phyloP scores from a whole-genome alignment of 2,797 vertebrate genomes.

The Trachops cirrhosus region DNA sequence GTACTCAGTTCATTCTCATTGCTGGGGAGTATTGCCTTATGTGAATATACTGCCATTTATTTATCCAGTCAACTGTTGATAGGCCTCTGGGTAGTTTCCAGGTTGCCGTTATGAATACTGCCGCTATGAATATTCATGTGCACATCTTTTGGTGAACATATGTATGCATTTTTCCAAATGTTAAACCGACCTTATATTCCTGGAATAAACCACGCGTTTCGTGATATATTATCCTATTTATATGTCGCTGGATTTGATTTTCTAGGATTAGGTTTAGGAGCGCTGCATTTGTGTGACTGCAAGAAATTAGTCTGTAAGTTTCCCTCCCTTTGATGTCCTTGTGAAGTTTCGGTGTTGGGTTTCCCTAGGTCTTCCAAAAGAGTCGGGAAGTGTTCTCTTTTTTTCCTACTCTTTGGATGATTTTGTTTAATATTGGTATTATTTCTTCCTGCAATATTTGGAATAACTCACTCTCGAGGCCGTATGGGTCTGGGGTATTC shows the following conservation, averaged over 20 bases:
- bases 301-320: conserved; percentile 34
- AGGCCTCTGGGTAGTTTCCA: conserved; percentile 55
- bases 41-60: conserved; percentile 43
- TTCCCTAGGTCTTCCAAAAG: not conserved
- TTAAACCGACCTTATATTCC: conserved; percentile 67
- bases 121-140: conserved; percentile 73
- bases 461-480: not conserved
- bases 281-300: not conserved
- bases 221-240: conserved; percentile 74
- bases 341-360: not conserved
- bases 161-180: conserved; percentile 73
- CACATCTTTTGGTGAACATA: conserved; percentile 70
- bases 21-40: not conserved
- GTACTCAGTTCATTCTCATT: conserved; percentile 19
- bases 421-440: not conserved
- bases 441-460: not conserved
- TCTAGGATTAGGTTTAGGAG: conserved; percentile 41
- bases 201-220: conserved; percentile 67
- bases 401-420: not conserved
- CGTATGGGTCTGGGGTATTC: not conserved
- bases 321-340: not conserved
- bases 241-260: conserved; percentile 60
- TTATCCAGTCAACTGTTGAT: conserved; percentile 56
- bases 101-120: conserved; percentile 55
- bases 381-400: not conserved